Conservation (phyloP, 2,113 vertebrate genomes). For the Arvicanthis niloticus region DNA sequence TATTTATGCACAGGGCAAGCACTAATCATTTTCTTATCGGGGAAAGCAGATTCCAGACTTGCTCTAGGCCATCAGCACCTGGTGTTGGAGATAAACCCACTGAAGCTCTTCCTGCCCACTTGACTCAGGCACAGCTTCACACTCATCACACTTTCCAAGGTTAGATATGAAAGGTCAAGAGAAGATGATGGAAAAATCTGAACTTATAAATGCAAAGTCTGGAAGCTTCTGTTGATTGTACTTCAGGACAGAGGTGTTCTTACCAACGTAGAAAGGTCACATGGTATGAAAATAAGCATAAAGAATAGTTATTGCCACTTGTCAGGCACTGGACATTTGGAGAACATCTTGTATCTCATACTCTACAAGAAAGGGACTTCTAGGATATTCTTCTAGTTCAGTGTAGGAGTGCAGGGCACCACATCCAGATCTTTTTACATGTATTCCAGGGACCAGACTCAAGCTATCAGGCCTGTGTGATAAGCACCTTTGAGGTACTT, state of each 20-base stretch:
- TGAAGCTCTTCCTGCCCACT: too few species aligned
- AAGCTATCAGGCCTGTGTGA: neutral
- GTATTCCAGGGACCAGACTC: neutral
- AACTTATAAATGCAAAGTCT: neutral
- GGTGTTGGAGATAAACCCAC: neutral
- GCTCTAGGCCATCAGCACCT: neutral
- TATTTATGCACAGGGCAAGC: neutral
- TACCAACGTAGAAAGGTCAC: neutral
- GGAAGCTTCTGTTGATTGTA: neutral
- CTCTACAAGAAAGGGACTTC: neutral
- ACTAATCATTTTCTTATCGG: neutral
- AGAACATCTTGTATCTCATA: neutral
- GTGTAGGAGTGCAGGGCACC: too few species aligned
- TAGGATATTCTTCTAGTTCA: neutral
- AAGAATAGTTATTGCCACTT: neutral
- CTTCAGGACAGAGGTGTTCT: neutral
- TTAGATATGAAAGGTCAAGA: neutral
- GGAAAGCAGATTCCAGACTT: neutral
- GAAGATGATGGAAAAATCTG: neutral
- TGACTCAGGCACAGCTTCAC: neutral
- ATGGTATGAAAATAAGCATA: neutral
- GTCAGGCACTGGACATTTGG: neutral
- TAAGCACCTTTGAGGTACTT: too few species aligned
- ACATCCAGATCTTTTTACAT: neutral
- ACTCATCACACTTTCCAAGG: neutral